Base-by-base conservation (phyloP, 2,888 invertebrate species). In the Eurytoma californica region DNA sequence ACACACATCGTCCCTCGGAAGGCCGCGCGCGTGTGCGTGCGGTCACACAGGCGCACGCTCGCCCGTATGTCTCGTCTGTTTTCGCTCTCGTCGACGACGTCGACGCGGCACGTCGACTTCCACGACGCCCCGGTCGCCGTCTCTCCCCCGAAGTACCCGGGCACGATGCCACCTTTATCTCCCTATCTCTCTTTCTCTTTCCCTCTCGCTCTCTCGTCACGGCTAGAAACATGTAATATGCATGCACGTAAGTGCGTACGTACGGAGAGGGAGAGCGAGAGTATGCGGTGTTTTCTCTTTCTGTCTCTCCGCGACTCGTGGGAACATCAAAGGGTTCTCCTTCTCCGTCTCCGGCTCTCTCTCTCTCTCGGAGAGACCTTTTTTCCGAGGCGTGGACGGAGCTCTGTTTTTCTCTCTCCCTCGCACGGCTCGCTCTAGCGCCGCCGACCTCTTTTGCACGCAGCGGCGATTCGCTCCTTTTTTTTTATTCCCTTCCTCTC, bases 321-420 rank as follows among this genome's bases (percentile, higher is more conserved):
- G 67, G 79, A 80, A 80, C 72, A 76, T 80, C 77, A 77, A 68
- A 76, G 80, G 80, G 68, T 80, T 82, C 79, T 81, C 80, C 79
- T 82, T 77, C 51, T 82, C 84, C 76, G 80, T 81, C 72, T 81
- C 79, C 65, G 24, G 24, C 24, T 61, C 51, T 47, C 53, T 67
- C 70, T 30, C 58, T 55, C 49, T 61, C 60, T 72, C 68, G 12
- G 63, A 47, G 70, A 70, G 55, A 47, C 49, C 30, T 55, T 65
- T 70, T 53, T 65, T 28, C 65, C 20, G 55, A 65, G 72, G 72
- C 72, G 72, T 73, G 72, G 72, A 73, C 66, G 14, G 80, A 69
- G 68, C 79, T 79, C 66, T 55, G 70, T 70, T 75, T 79, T 57
- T 72, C 63, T 75, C 60, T 74, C 74, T 55, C 61, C 68, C 63